Evolutionary conservation across 2,797 vertebrate species (phyloP).

Genomic region (Danio albolineatus): DNA sequence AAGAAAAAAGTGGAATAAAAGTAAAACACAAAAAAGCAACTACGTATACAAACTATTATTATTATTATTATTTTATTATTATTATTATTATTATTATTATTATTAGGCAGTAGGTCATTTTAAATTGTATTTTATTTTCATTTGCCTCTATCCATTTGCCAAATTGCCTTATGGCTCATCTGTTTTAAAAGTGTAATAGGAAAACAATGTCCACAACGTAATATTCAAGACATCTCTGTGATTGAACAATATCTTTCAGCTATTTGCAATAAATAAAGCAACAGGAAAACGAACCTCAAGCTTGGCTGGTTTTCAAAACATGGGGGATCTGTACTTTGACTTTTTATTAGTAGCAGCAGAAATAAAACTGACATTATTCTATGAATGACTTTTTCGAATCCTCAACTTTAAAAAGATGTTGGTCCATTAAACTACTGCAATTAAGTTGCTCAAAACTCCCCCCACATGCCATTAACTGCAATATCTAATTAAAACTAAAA

Average conservation of each 20-base stretch:
- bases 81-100: background rate
- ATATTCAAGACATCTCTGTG: background rate
- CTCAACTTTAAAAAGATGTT: slow-evolving; percentile 82
- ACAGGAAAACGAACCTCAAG: slow-evolving; percentile 26
- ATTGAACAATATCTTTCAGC: slow-evolving; percentile 15
- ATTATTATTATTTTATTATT: background rate
- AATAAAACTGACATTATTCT: slow-evolving; percentile 77
- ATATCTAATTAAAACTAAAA: slow-evolving; percentile 98
- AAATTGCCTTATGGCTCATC: background rate
- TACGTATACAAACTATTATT: background rate
- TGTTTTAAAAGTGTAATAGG: background rate
- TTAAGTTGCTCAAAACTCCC: slow-evolving; percentile 95
- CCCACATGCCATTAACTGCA: slow-evolving; percentile 95
- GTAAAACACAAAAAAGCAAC: background rate
- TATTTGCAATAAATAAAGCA: slow-evolving; percentile 32
- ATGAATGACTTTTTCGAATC: slow-evolving; percentile 77
- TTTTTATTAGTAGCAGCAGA: slow-evolving; percentile 73
- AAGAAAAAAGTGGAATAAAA: background rate
- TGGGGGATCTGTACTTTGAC: slow-evolving; percentile 54
- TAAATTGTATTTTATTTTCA: background rate
- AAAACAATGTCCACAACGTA: background rate
- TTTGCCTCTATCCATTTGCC: background rate
- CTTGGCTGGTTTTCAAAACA: slow-evolving; percentile 59
- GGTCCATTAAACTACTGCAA: slow-evolving; percentile 94
- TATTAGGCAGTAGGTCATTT: background rate